phyloP scores from a whole-genome alignment of 2,797 vertebrate species.

The Sebastes matsubarae region DNA sequence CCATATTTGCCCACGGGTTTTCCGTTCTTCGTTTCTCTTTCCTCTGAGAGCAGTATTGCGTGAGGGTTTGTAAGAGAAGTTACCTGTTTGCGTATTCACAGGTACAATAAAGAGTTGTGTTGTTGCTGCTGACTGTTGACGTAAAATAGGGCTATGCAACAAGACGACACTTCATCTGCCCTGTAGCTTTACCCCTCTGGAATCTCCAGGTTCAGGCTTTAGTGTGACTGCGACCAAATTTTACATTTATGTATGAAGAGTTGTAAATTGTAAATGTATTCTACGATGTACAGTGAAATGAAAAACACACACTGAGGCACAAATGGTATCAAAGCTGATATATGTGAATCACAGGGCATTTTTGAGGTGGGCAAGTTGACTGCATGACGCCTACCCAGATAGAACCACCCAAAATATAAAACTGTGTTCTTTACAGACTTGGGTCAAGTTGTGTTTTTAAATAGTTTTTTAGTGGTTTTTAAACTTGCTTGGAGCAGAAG shows the following conservation, averaged over 20 bases:
- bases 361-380: constrained; percentile 54
- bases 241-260: constrained; percentile 71
- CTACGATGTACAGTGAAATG: constrained; percentile 61
- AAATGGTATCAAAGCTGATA: constrained; percentile 64
- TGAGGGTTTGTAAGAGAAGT: constrained; percentile 23
- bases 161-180: constrained; percentile 84
- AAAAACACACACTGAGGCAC: constrained; percentile 77
- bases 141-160: constrained; percentile 91
- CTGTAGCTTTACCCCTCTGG: constrained; percentile 85
- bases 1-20: constrained; percentile 55
- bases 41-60: constrained; percentile 46
- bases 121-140: constrained; percentile 79
- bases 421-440: constrained; percentile 41
- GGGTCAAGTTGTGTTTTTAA: constrained; percentile 50
- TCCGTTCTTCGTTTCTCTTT: constrained; percentile 27
- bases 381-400: constrained; percentile 67
- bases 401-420: constrained; percentile 53
- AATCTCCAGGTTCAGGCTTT: constrained; percentile 83
- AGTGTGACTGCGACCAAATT: constrained; percentile 89
- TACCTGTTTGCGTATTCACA: constrained; percentile 32
- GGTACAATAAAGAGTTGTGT: constrained; percentile 61
- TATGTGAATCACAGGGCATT: constrained; percentile 60
- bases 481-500: constrained; percentile 9
- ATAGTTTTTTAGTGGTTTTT: constrained; percentile 17
- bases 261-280: constrained; percentile 60